Evolutionary conservation across 2,113 vertebrate species (phyloP).

Genomic region (Octodon degus): DNA sequence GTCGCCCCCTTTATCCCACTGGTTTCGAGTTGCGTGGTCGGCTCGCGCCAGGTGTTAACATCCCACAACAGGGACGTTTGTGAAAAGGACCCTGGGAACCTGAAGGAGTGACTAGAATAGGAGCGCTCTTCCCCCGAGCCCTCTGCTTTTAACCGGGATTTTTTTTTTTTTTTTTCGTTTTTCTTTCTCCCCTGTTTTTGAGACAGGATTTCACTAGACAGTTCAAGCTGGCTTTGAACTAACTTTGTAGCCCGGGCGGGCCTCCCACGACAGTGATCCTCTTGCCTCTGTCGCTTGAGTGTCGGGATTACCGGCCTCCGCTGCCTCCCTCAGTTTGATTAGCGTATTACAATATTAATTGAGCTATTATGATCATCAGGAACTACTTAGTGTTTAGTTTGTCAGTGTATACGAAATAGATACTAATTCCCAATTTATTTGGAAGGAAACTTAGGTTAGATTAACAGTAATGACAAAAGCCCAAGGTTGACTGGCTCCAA

Average conservation of each 20-base stretch:
- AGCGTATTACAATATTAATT: background rate
- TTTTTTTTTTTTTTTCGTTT: background rate
- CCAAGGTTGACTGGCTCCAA: background rate
- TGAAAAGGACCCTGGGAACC: background rate
- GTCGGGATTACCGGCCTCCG: background rate
- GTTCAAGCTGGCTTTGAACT: background rate
- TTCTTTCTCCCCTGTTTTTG: background rate
- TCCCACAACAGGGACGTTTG: background rate
- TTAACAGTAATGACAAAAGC: background rate
- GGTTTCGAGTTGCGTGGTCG: background rate
- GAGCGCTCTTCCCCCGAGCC: background rate
- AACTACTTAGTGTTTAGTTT: background rate
- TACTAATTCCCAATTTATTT: background rate
- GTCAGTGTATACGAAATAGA: background rate
- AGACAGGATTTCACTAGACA: background rate
- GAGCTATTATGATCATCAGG: background rate
- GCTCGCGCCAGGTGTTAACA: background rate
- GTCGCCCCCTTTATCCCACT: background rate
- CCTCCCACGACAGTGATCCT: background rate
- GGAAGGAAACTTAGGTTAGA: background rate
- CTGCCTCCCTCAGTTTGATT: background rate
- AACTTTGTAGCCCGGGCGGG: background rate
- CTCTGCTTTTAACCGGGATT: background rate
- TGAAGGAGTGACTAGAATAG: background rate
- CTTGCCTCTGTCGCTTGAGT: background rate